Evolutionary conservation across 64 coral and sea anemone species (phyloP), one percentile per base, ranked within the genome.

Genomic region (Montipora sp.): DNA sequence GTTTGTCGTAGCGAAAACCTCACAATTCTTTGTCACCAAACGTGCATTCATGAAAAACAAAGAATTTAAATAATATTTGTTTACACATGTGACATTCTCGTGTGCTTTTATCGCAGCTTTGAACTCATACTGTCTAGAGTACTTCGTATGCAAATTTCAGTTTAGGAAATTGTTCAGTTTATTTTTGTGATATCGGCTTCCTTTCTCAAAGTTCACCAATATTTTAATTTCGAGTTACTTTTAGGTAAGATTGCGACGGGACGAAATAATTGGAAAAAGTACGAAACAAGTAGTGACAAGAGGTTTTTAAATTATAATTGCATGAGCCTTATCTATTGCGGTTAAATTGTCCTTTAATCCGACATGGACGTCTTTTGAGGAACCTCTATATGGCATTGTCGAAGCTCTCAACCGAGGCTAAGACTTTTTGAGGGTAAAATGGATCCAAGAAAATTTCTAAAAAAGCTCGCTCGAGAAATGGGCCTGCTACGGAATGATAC

Each of bases 401-500:
- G 65, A 85, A 71, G 82, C 3, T 85, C 21, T 51, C 9, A 19
- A 19, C 36, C 66, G 7, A 57, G 66, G 46, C 47, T 85, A 4
- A 48, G 18, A 47, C 7, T 16, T 19, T 67, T 47, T 71, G 43
- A 2, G 14, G 18, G 2, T 14, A 5, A 50, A 11, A 85, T 85
- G 82, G 82, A 85, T 85, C 82, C 82, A 49, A 71, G 82, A 9
- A 85, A 85, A 72, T 85, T 85, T 66, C 50, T 85, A 7, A 85
- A 72, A 72, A 46, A 63, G 18, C 82, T 85, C 7, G 82, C 82
- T 14, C 44, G 61, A 9, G 82, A 85, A 5, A 59, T 85, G 16
- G 82, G 82, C 3, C 16, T 85, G 5, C 7, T 85, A 5, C 46
- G 66, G n/a, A 70, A 49, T 18, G 65, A 84, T 63, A 12, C 53